Evolutionary conservation across 2,797 vertebrate species (phyloP), one percentile per base, ranked within the genome.

Genomic region (Natrix natrix): DNA sequence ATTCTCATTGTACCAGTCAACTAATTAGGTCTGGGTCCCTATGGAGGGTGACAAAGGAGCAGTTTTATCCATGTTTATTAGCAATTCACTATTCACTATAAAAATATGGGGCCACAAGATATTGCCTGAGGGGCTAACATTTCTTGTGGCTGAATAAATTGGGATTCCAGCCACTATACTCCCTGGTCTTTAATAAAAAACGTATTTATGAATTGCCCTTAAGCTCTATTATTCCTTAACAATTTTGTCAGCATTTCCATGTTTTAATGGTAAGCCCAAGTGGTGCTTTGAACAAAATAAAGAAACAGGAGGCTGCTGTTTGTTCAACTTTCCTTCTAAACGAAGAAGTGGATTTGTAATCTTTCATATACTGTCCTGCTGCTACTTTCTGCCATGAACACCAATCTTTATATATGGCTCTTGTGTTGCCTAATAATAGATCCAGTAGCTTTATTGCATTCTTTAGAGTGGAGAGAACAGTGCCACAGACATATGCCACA

Each of bases 11-110:
- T 43, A 92, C 22, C 93, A 93, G 90, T 92, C 59, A 78, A 57
- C 26, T 95, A 95, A 97, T 97, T 94, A 95, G 83, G 90, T 94
- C 59, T 92, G 52, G 69, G 89, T 57, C 93, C 78, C 83, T 56
- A 92, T 95, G 90, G 90, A 94, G 55, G 88, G 32, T 93, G 96
- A 90, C 88, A 95, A 94, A 90, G 74, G 92, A 91, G 94, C 93
- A n/a, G 54, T 22, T 93, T 94, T 92, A 52, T 94, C 96, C 86
- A n/a, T 16, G 83, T 74, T 28, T 90, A 60, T 93, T 91, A 95
- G 61, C 24, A 63, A 94, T 95, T 92, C 93, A 91, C 14, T 89
- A 20, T 66, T 89, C 78, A 93, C 59, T 89, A 13, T 69, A 57
- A 91, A 57, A 4, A 24, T 4, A 20, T 32, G 54, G 56, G 52